Percentiles rank a stretch among this genome's conserved stretches.
phyloP scores from a whole-genome alignment of 2,888 invertebrate species.

The Conistra vaccinii region DNA sequence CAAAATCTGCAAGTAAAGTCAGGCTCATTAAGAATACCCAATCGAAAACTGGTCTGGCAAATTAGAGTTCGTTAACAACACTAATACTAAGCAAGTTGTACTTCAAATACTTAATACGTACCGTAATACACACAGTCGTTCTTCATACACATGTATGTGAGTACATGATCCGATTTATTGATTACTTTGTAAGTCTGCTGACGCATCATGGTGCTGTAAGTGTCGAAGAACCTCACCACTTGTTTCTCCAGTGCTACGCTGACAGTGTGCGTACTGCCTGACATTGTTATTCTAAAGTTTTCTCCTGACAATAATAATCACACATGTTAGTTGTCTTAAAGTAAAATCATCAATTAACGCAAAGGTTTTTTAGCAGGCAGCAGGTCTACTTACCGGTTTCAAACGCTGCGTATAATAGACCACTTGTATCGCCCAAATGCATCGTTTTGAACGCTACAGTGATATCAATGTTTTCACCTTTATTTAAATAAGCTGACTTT shows the following conservation, averaged over 20 bases:
- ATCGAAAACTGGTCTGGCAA: not conserved
- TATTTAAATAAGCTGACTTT: slow-evolving; percentile 86
- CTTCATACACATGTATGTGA: slow-evolving; percentile 91
- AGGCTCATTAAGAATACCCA: not conserved
- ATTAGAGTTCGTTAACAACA: not conserved
- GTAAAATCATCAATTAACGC: not conserved
- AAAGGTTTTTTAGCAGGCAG: not conserved
- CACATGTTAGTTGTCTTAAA: not conserved
- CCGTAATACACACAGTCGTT: slow-evolving; percentile 85
- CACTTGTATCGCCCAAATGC: slow-evolving; percentile 82
- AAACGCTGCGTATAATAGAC: slow-evolving; percentile 75
- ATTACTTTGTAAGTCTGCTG: slow-evolving; percentile 87
- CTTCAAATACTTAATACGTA: slow-evolving; percentile 43
- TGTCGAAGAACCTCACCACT: slow-evolving; percentile 89
- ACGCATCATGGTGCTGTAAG: slow-evolving; percentile 90
- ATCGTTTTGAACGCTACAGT: slow-evolving; percentile 88
- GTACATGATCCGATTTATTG: slow-evolving; percentile 89
- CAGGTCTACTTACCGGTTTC: slow-evolving; percentile 81
- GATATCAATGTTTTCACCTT: slow-evolving; percentile 87
- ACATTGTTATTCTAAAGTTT: slow-evolving; percentile 83
- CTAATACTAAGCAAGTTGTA: not conserved
- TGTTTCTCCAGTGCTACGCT: slow-evolving; percentile 88
- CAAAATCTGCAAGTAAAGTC: slow-evolving; percentile 77
- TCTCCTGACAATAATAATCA: slow-evolving; percentile 81
- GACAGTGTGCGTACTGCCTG: slow-evolving; percentile 85